Evolutionary conservation across 2,797 vertebrate species (phyloP).

Genomic region (Pseudocheirus occidentalis): DNA sequence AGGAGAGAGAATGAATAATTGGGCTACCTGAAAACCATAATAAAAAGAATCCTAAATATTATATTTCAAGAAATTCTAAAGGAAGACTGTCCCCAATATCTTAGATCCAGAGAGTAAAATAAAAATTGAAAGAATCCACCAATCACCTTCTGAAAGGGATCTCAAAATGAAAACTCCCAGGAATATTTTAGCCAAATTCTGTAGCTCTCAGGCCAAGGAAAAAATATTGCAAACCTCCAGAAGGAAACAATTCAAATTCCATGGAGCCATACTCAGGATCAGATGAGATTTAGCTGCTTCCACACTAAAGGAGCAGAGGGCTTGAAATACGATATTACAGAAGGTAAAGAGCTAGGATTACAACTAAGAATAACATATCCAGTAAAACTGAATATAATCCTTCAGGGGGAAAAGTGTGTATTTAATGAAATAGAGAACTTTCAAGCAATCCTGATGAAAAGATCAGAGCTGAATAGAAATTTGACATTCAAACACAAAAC

Average conservation of each 20-base stretch:
- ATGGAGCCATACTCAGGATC: not conserved
- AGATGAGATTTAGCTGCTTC: not conserved
- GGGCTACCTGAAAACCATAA: not conserved
- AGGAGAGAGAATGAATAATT: not conserved
- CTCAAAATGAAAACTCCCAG: not conserved
- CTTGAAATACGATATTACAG: not conserved
- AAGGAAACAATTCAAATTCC: not conserved
- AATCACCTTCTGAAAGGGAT: not conserved
- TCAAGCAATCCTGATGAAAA: not conserved
- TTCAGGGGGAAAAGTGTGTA: not conserved
- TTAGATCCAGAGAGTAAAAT: not conserved
- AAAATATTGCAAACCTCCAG: not conserved
- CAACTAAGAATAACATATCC: not conserved
- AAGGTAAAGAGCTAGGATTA: not conserved
- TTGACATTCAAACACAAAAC: not conserved
- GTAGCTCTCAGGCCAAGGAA: not conserved
- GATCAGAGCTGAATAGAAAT: not conserved
- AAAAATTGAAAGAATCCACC: not conserved
- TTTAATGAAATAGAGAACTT: not conserved
- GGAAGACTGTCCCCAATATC: not conserved
- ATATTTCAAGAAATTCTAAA: not conserved
- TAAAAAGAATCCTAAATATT: not conserved
- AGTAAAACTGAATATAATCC: not conserved
- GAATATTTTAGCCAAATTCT: not conserved
- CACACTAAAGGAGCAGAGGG: not conserved